phyloP scores from a whole-genome alignment of 1,140 invertebrate species.

The Pinna nobilis region DNA sequence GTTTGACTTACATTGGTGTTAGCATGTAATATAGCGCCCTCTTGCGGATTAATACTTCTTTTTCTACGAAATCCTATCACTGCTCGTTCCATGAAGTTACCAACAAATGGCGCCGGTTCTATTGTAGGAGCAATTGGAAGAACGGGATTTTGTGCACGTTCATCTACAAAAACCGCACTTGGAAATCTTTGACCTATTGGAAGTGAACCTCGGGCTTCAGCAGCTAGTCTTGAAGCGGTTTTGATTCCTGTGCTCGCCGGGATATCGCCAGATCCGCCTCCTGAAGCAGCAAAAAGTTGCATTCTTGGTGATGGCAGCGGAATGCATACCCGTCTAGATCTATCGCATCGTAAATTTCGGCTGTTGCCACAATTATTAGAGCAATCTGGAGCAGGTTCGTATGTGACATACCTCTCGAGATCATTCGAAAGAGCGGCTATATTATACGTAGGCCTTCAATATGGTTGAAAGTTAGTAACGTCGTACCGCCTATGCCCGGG shows the following conservation, averaged over 20 bases:
- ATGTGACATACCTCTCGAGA: slow-evolving; percentile 41
- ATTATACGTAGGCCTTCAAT: slow-evolving; percentile 30
- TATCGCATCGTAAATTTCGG: not conserved
- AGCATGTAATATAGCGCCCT: too few species aligned
- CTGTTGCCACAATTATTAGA: not conserved
- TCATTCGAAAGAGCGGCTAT: slow-evolving; percentile 35
- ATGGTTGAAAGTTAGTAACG: not conserved
- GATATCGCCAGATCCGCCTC: not conserved
- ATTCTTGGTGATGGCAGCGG: not conserved
- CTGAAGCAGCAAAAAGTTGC: not conserved
- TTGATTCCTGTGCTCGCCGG: not conserved
- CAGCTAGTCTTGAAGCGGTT: not conserved
- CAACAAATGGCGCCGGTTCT: not conserved
- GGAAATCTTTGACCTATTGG: not conserved
- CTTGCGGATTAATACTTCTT: not conserved
- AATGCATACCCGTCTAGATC: not conserved
- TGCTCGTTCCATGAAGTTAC: not conserved
- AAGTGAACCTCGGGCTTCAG: not conserved
- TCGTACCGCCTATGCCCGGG: not conserved
- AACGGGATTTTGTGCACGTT: not conserved
- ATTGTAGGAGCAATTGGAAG: not conserved
- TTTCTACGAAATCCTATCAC: not conserved
- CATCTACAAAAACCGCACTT: not conserved
- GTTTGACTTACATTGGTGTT: not conserved
- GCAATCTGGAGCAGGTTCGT: slow-evolving; percentile 33